These are phyloP conservation scores for Proisotoma minuta DNA, from an alignment of 2,888 invertebrate genomes.

Conservation along the genomic window DNA sequence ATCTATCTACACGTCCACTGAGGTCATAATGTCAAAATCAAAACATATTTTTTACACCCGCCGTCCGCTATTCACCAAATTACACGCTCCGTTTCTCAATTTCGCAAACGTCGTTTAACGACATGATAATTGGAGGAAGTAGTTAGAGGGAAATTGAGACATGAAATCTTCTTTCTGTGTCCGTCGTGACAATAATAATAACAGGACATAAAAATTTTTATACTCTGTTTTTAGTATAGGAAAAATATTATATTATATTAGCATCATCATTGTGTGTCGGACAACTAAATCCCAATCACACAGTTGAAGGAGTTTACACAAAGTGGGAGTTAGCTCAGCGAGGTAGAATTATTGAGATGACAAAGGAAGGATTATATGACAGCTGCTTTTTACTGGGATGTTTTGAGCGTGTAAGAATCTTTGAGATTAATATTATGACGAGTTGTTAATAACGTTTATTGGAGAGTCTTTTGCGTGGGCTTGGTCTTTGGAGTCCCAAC, in stretches of 20 bases:
- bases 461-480: not conserved
- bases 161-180: not conserved
- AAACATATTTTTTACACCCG: not conserved
- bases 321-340: not conserved
- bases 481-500: not conserved
- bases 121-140: conserved; percentile 5
- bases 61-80: not conserved
- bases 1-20: not conserved
- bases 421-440: not conserved
- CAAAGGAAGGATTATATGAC: conserved; percentile 5
- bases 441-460: not conserved
- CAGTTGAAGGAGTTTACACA: not conserved
- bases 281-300: conserved; percentile 1
- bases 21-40: conserved; percentile 1
- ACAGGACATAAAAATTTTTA: not conserved
- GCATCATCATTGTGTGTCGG: not conserved
- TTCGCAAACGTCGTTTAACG: not conserved
- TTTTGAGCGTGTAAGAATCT: not conserved
- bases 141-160: not conserved
- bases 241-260: not conserved
- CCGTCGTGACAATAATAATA: not conserved
- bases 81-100: not conserved
- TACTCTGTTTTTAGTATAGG: not conserved
- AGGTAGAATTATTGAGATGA: not conserved
- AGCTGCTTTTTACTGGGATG: not conserved